Evolutionary conservation across 2,888 invertebrate species (phyloP).

Genomic region (Clanis bilineata): DNA sequence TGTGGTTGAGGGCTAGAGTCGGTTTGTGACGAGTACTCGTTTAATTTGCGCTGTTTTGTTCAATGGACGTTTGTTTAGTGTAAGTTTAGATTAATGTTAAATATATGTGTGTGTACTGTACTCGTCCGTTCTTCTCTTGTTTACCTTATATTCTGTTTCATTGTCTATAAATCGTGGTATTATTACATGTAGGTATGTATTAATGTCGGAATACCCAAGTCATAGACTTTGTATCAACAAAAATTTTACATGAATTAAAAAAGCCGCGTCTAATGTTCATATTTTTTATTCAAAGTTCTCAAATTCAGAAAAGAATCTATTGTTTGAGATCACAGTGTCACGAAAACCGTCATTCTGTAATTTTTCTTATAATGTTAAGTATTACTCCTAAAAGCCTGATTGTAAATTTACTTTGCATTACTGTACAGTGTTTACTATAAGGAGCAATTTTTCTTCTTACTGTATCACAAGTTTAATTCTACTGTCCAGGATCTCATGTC

Average conservation of each 20-base stretch:
- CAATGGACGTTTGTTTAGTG: slow-evolving; percentile 61
- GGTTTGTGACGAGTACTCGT: slow-evolving; percentile 72
- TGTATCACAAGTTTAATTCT: no score
- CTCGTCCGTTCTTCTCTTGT: slow-evolving; percentile 25
- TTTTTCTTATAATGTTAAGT: no score
- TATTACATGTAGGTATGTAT: neutral
- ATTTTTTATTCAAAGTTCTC: neutral
- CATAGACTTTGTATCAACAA: neutral
- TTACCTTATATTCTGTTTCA: slow-evolving; percentile 10
- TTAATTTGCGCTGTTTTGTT: slow-evolving; percentile 72
- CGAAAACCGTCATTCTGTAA: no score
- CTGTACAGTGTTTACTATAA: no score
- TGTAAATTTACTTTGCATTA: no score
- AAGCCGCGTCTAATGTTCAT: no score
- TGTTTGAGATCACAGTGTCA: no score
- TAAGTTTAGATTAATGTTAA: slow-evolving; percentile 56
- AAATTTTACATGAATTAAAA: neutral
- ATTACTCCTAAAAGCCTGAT: no score
- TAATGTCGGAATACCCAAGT: neutral
- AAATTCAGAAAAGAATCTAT: neutral
- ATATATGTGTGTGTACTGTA: slow-evolving; percentile 32
- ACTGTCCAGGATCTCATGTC: no score
- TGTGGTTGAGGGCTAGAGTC: slow-evolving; percentile 46
- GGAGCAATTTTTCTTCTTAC: no score
- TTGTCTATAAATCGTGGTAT: neutral